phyloP scores from a whole-genome alignment of 2,113 vertebrate species.

The Ellobius talpinus region DNA sequence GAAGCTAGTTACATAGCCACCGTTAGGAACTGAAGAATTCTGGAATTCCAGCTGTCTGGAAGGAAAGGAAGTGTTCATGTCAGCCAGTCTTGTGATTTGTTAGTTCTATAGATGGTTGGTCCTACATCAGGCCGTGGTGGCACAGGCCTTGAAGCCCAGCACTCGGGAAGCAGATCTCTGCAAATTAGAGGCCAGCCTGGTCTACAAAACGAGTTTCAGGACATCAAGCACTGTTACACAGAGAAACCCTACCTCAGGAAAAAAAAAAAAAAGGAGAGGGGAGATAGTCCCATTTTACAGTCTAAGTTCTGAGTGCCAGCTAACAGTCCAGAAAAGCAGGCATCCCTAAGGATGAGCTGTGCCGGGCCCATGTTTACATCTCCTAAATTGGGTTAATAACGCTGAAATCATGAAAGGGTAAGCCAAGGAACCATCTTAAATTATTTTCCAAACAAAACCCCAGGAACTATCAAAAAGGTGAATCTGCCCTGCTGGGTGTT shows the following conservation, averaged over 20 bases:
- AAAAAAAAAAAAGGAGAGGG: background rate
- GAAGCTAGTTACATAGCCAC: background rate
- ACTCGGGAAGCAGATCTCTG: background rate
- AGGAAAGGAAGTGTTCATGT: background rate
- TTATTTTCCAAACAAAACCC: constrained; percentile 18
- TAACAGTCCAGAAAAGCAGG: background rate
- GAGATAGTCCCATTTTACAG: background rate
- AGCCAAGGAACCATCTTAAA: constrained; percentile 30
- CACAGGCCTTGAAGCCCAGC: background rate
- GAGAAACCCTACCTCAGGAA: background rate
- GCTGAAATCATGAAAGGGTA: constrained; percentile 18
- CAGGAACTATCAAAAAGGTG: constrained; percentile 3
- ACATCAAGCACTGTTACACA: background rate
- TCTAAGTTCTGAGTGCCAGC: background rate
- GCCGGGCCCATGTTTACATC: background rate
- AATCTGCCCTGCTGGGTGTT: background rate
- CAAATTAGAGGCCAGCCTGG: background rate
- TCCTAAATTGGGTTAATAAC: constrained; percentile 18
- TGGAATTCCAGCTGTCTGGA: background rate
- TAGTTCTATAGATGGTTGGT: background rate
- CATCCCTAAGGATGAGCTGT: background rate
- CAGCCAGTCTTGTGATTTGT: background rate
- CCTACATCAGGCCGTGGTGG: background rate
- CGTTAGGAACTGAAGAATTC: background rate
- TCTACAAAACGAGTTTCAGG: background rate